Evolutionary conservation across 2,888 invertebrate genomes (phyloP).

Genomic region (Scaptomyza reducta): DNA sequence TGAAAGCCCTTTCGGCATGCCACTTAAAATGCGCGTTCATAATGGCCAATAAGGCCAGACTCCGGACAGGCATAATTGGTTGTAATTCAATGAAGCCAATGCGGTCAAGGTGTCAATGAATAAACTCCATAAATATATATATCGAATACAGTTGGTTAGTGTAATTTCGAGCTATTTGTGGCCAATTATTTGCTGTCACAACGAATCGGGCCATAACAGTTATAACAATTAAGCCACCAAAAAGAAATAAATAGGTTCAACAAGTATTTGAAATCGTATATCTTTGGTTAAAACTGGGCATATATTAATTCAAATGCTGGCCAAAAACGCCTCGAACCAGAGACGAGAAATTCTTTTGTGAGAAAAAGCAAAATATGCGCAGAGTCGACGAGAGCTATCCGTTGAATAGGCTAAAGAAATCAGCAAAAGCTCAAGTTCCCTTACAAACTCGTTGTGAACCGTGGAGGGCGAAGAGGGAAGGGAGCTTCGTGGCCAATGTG

Average conservation of each 20-base stretch:
- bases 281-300: constrained; percentile 39
- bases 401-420: constrained; percentile 69
- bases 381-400: constrained; percentile 33
- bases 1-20: constrained; percentile 52
- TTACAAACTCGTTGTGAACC: constrained; percentile 56
- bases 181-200: constrained; percentile 58
- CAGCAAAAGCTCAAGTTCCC: constrained; percentile 25
- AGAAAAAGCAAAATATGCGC: no score
- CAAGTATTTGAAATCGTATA: constrained; percentile 23
- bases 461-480: background rate
- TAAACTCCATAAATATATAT: background rate
- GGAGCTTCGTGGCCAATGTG: constrained; percentile 22
- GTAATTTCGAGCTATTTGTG: constrained; percentile 43
- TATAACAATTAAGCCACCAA: constrained; percentile 64
- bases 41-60: constrained; percentile 69
- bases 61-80: constrained; percentile 34
- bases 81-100: constrained; percentile 61
- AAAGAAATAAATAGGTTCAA: background rate
- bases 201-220: constrained; percentile 68
- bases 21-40: constrained; percentile 54
- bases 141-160: constrained; percentile 30
- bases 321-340: constrained; percentile 41
- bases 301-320: constrained; percentile 74
- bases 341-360: no score
- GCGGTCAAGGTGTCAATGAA: constrained; percentile 73